A percentile compares a stretch with the other conserved stretches of the same genome.
phyloP scores from a whole-genome alignment of 2,113 vertebrate genomes.

The Channa argus region DNA sequence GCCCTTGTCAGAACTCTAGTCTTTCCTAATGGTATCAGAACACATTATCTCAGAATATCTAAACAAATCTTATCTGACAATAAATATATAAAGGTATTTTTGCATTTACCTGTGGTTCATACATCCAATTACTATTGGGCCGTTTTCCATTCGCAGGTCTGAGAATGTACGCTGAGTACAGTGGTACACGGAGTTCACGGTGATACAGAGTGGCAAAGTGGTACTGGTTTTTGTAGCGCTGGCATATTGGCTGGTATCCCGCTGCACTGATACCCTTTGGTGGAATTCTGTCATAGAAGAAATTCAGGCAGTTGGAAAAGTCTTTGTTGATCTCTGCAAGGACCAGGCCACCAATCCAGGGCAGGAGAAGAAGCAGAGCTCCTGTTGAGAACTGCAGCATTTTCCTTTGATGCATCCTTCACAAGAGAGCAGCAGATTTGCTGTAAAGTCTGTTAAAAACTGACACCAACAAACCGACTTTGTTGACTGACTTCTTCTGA shows the following conservation, averaged over 20 bases:
- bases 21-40: neutral
- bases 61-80: neutral
- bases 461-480: neutral
- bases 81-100: neutral
- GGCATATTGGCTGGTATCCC: conserved; percentile 71
- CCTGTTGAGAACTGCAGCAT: neutral
- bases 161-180: conserved; percentile 74
- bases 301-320: conserved; percentile 68
- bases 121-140: conserved; percentile 54
- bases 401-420: conserved; percentile 26
- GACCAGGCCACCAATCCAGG: conserved; percentile 31
- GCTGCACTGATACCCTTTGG: conserved; percentile 41
- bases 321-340: conserved; percentile 46
- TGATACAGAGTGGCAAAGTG: conserved; percentile 75
- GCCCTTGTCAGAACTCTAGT: neutral
- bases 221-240: conserved; percentile 72
- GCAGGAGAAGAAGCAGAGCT: conserved; percentile 50
- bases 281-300: conserved; percentile 65
- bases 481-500: conserved; percentile 4
- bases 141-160: conserved; percentile 60
- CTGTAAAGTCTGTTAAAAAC: neutral
- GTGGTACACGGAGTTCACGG: conserved; percentile 42
- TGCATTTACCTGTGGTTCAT: conserved; percentile 77
- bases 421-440: conserved; percentile 1
- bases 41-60: neutral